Conservation (phyloP, 2,888 invertebrate species). For the Baronia brevicornis region DNA sequence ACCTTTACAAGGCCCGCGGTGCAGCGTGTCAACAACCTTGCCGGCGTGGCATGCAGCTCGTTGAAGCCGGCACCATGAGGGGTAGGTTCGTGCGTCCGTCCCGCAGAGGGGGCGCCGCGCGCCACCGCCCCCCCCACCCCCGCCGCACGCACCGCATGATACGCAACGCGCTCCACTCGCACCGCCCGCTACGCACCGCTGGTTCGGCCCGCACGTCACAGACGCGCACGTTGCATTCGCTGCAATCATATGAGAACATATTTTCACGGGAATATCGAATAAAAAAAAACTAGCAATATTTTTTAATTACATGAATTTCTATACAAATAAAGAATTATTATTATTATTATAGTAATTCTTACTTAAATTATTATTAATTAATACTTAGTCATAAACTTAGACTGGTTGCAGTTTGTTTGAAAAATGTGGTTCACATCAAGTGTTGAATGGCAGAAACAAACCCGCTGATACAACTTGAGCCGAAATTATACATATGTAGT, state of each 20-base stretch:
- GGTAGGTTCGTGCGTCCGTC: slow-evolving; percentile 83
- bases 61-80: slow-evolving; percentile 87
- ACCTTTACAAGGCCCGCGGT: slow-evolving; percentile 80
- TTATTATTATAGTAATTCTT: too few species aligned
- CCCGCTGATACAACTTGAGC: too few species aligned
- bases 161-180: slow-evolving; percentile 61
- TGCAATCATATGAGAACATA: slow-evolving; percentile 24
- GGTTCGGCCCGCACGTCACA: slow-evolving; percentile 48
- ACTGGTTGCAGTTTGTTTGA: too few species aligned
- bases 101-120: slow-evolving; percentile 78
- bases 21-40: slow-evolving; percentile 81
- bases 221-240: slow-evolving; percentile 63
- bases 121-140: slow-evolving; percentile 32
- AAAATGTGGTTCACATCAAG: too few species aligned
- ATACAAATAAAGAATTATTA: too few species aligned
- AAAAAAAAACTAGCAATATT: neutral
- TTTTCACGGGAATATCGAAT: neutral
- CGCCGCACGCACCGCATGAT: slow-evolving; percentile 51
- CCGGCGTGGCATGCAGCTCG: slow-evolving; percentile 84
- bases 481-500: too few species aligned
- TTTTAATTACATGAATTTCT: too few species aligned
- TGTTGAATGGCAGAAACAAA: too few species aligned
- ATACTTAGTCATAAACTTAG: too few species aligned
- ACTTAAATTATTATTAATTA: too few species aligned
- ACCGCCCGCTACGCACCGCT: slow-evolving; percentile 60